Percentiles rank a stretch among this genome's conserved stretches.
Evolutionary conservation across 2,797 vertebrate genomes (phyloP).

Genomic region (Halcyon smyrnensis): DNA sequence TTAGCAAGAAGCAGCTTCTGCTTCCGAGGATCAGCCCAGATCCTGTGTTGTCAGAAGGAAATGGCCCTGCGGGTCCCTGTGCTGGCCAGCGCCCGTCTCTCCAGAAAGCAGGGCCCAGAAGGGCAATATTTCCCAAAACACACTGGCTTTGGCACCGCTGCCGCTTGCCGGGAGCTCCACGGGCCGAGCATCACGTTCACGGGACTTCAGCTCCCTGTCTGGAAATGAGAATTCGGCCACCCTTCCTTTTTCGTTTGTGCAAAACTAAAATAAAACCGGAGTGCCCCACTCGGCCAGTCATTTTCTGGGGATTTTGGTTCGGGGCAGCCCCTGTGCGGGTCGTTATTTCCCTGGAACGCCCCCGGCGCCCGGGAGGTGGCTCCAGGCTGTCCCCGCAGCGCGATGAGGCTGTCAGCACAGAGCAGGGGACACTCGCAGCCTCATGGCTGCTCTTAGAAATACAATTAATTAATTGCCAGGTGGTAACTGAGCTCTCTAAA

Average conservation of each 20-base stretch:
- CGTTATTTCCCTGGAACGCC: background rate
- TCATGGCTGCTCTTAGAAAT: accelerated
- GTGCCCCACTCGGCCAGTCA: accelerated
- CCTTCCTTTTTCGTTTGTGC: background rate
- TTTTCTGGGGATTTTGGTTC: background rate
- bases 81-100: accelerated
- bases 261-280: background rate
- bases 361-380: background rate
- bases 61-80: accelerated
- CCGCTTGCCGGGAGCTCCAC: accelerated
- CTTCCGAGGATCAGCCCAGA: background rate
- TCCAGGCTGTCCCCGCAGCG: background rate
- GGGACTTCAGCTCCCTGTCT: background rate
- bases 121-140: accelerated
- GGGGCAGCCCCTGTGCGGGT: background rate
- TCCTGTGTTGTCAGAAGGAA: accelerated
- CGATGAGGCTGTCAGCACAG: accelerated
- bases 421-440: accelerated
- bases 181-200: background rate
- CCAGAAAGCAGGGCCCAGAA: background rate
- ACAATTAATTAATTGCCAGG: background rate
- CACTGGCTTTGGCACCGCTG: accelerated
- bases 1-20: background rate
- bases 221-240: accelerated
- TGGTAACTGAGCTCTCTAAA: accelerated